Conservation (phyloP, 1,140 invertebrate genomes). For the Drosophila navojoa region DNA sequence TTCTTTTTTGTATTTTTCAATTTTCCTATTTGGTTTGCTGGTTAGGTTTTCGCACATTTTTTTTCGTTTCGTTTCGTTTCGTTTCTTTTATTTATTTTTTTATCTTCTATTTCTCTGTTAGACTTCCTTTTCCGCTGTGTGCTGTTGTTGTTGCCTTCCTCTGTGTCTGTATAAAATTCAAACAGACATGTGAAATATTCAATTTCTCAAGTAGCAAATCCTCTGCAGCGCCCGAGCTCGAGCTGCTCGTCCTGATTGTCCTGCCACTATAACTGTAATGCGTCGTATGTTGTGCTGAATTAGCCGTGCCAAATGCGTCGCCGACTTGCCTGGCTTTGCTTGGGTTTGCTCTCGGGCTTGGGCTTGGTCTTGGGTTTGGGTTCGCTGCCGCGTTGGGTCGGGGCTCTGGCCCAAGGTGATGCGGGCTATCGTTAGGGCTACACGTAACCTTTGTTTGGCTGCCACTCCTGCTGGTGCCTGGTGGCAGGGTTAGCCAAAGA, state of each 20-base stretch:
- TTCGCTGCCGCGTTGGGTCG: background rate
- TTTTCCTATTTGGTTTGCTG: slow-evolving; percentile 64
- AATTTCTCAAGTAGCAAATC: slow-evolving; percentile 64
- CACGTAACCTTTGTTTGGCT: slow-evolving; percentile 30
- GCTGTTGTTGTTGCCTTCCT: slow-evolving; percentile 21
- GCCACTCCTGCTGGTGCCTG: slow-evolving; percentile 2
- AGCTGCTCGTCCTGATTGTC: slow-evolving; percentile 12
- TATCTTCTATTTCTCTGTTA: slow-evolving; percentile 31
- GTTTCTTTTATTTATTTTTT: slow-evolving; percentile 17
- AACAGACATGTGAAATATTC: slow-evolving; percentile 67
- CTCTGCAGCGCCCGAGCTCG: background rate
- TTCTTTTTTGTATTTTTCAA: slow-evolving; percentile 57
- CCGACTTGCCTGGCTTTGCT: slow-evolving; percentile 21
- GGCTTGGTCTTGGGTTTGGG: background rate
- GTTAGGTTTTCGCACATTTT: slow-evolving; percentile 34
- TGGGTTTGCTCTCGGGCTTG: background rate
- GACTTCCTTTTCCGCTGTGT: slow-evolving; percentile 49
- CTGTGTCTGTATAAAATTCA: slow-evolving; percentile 58
- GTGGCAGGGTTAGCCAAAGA: slow-evolving; percentile 4
- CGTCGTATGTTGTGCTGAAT: slow-evolving; percentile 53
- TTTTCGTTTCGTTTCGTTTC: background rate
- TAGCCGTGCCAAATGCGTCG: slow-evolving; percentile 56
- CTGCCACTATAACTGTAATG: slow-evolving; percentile 30
- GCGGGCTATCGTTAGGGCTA: slow-evolving; percentile 40
- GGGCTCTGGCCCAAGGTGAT: slow-evolving; percentile 29